Base-by-base conservation (phyloP, 2,113 vertebrate species). In the Brevimyrus niger region DNA sequence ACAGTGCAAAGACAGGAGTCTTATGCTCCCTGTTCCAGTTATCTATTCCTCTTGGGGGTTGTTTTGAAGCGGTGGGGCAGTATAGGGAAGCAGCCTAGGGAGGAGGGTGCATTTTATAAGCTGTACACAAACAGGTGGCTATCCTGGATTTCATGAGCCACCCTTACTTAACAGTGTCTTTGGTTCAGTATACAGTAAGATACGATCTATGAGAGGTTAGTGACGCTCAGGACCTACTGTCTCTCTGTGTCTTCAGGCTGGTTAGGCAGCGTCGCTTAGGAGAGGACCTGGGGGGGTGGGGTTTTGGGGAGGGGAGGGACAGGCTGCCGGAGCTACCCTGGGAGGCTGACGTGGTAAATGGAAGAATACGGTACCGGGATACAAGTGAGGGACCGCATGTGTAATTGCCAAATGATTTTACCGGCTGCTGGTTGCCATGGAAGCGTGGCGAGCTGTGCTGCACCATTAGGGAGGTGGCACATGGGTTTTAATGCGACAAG, bases 401-500 rank as follows among this genome's bases (percentile, higher is more conserved):
- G 58, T 88, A 73, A 73, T 88, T 88, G 87, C 10, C 46, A 35
- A 88, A 47, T 88, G 44, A 73, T 88, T 73, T 88, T 27, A 61
- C n/a, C 10, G 27, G 27, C 65, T 73, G 87, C 87, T 8, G 38
- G 87, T 47, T 88, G 87, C 58, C 61, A 73, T 73, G 42, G 42
- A 19, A 65, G 42, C 87, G 2, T 84, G 82, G 44, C 19, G 38
- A n/a, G 46, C 47, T 35, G 65, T 80, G 15, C 17, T 88, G n/a
- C 19, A 76, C 47, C 87, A 76, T 88, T 10, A 38, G 65, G 23
- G 44, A 47, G 27, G 13, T 0, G 9, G 0, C 31, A 31, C 46
- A 23, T 87, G 4, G 9, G 21, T 51, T 69, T 48, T 50, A 46
- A 47, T 31, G 21, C 42, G 35, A 83, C 80, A 44, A 21, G 7